Base-by-base conservation (phyloP, 2,888 invertebrate species). In the Epinotia nisella region DNA sequence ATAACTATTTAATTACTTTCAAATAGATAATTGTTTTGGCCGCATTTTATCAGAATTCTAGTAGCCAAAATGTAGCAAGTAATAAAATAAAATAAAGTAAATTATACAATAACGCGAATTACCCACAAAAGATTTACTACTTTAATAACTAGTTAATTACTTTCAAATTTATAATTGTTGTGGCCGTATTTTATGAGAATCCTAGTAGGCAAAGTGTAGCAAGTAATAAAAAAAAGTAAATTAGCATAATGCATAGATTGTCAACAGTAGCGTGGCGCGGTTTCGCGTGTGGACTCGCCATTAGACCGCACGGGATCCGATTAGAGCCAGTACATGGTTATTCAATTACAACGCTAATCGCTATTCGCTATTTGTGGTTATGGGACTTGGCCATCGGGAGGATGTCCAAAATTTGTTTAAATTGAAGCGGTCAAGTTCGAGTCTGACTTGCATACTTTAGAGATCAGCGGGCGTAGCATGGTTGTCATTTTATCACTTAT, bases 301-400 rank as follows among this genome's bases (percentile, higher is more conserved):
- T 70, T 68, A 70, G 35, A 21, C 61, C 29, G 58, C 19, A n/a
- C 35, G 53, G 39, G 11, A 15, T 59, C 39, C 70, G 74, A 70
- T 74, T 74, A 66, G 41, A 21, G 66, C 65, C 71, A 66, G 76
- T 82, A 87, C 86, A 85, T 78, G 85, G 79, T 83, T 85, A 84
- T 87, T 86, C 86, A 87, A 88, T 89, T 87, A 88, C 79, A 45
- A 19, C 70, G 75, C 82, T 86, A 85, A 87, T 86, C 82, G 82
- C 70, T 76, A 75, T 78, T 79, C 81, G 81, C 76, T 74, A 66
- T 64, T 71, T 51, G 71, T 65, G 65, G 59, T 64, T 64, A 56
- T 64, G 45, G 41, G 53, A 51, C 15, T 71, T 58, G 58, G n/a
- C 51, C 58, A 56, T 51, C 11, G 39, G 49, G 39, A 19, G 29